Evolutionary conservation across 2,113 vertebrate genomes (phyloP).

Genomic region (Cyprinus carpio): DNA sequence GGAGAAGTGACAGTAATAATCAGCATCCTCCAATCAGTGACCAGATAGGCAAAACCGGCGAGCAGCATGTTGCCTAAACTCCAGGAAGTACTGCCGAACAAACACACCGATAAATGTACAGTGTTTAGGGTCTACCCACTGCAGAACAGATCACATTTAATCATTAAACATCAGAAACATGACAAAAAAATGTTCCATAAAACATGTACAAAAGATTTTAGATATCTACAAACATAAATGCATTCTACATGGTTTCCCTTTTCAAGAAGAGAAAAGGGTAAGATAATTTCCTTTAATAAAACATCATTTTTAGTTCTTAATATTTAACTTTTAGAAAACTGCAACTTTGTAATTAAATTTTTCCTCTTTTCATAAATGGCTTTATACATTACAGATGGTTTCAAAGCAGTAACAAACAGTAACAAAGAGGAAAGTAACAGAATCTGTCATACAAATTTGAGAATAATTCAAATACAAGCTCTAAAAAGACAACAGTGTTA

Average conservation of each 20-base stretch:
- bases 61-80: conserved; percentile 69
- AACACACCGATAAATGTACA: conserved; percentile 72
- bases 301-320: not conserved
- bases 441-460: too few relatives aligned
- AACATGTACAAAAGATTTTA: not conserved
- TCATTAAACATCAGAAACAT: not conserved
- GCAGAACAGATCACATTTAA: conserved; percentile 30
- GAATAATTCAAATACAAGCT: not conserved
- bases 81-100: conserved; percentile 73
- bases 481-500: too few relatives aligned
- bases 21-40: conserved; percentile 74
- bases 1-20: conserved; percentile 69
- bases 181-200: not conserved
- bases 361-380: not conserved
- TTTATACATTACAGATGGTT: not conserved
- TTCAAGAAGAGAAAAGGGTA: not conserved
- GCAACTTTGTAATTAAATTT: not conserved
- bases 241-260: not conserved
- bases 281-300: not conserved
- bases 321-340: not conserved
- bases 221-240: not conserved
- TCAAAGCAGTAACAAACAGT: too few relatives aligned
- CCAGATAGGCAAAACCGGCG: conserved; percentile 63
- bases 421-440: too few relatives aligned
- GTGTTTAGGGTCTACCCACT: conserved; percentile 73